Evolutionary conservation across 2,797 vertebrate genomes (phyloP), one percentile per base, ranked within the genome.

Genomic region (Clarias laeviceps): DNA sequence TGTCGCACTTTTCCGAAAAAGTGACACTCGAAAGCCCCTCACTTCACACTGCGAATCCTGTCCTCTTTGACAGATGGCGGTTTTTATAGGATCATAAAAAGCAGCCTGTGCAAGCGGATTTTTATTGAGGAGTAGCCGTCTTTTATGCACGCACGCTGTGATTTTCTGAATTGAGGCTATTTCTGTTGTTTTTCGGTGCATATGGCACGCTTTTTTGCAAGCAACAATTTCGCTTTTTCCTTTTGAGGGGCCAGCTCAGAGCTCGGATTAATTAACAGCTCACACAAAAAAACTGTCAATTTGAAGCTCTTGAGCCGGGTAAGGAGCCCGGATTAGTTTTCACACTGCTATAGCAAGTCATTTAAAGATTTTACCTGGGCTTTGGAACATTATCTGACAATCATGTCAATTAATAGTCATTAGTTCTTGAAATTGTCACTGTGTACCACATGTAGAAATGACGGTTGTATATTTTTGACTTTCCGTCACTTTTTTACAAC

Each of bases 51-150:
- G 64, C 1, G 73, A 86, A 84, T 74, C 85, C 73, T 80, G 84
- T 87, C 82, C 79, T 80, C 85, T 59, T 59, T 90, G 89, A 90
- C 90, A 91, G 90, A 91, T 91, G 80, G 88, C 61, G 57, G 81
- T 79, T 87, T 90, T 89, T 89, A 91, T 84, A 88, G 89, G 61
- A 87, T 87, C 86, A 88, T 91, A 90, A 91, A 89, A 69, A 57
- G 78, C 83, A 85, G 78, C 77, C 81, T 81, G 82, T 72, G 66
- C 65, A 79, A 76, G 66, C 40, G 79, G 82, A 65, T 68, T 85
- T 88, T 87, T 87, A 88, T 83, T 7, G 86, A 84, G 73, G 80
- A 85, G 77, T 68, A 87, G 86, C 81, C 77, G 76, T 88, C 87
- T 83, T 81, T 78, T 85, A 78, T 82, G 73, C 73, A 54, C 27